Conservation (phyloP, 2,113 vertebrate genomes). For the Opisthocomus hoazin region DNA sequence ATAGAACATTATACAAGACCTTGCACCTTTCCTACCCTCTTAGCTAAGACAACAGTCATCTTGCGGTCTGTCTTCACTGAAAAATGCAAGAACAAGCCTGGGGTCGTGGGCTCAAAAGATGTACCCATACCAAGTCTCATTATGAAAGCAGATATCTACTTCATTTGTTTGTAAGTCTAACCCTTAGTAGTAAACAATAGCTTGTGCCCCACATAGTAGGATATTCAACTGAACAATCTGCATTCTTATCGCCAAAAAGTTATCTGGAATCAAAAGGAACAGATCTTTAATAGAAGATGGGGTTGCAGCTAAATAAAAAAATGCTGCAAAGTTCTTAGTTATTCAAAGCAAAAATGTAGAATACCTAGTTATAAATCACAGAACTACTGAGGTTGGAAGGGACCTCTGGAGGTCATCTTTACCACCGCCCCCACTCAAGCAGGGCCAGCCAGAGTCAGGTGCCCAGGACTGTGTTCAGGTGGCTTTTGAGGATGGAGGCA, state of each 20-base stretch:
- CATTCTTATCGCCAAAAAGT: background rate
- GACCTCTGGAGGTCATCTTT: background rate
- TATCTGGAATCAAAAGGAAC: background rate
- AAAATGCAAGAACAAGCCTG: background rate
- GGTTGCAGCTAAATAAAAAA: background rate
- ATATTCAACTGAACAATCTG: background rate
- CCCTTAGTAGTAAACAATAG: background rate
- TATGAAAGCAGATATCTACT: background rate
- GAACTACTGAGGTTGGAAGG: background rate
- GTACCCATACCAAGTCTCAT: fast-evolving
- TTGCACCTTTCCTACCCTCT: background rate
- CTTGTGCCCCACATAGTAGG: background rate
- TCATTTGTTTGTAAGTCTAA: background rate
- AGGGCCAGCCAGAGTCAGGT: background rate
- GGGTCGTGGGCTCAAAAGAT: background rate
- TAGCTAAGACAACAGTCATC: background rate
- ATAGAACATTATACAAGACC: background rate
- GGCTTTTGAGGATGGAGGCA: background rate
- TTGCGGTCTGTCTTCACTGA: background rate
- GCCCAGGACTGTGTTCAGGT: background rate
- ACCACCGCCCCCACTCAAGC: background rate
- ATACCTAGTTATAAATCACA: background rate
- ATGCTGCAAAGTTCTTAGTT: background rate
- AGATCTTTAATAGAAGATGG: background rate
- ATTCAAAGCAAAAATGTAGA: background rate